Evolutionary conservation across 2,888 invertebrate species (phyloP).

Genomic region (Spialia ferax): DNA sequence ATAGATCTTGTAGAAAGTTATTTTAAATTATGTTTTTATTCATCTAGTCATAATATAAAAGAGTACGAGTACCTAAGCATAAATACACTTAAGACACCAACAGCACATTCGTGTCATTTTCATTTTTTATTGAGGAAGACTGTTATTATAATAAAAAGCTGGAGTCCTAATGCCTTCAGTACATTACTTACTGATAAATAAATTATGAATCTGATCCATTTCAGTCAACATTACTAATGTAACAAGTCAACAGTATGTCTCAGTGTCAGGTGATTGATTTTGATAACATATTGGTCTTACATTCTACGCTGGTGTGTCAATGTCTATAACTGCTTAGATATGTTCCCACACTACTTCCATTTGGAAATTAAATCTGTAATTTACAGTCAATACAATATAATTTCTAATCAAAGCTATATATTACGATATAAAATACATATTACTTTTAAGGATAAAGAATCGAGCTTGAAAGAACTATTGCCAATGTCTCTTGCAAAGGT

Average conservation of each 20-base stretch:
- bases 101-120: background rate
- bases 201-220: constrained; percentile 30
- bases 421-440: background rate
- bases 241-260: constrained; percentile 25
- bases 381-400: background rate
- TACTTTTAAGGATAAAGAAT: background rate
- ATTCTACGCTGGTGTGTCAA: constrained; percentile 29
- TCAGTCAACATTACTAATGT: constrained; percentile 24
- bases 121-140: background rate
- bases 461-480: background rate
- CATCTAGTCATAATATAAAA: background rate
- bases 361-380: background rate
- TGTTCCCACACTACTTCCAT: constrained; percentile 20
- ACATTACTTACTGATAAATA: constrained; percentile 26
- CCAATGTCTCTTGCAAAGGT: background rate
- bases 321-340: background rate
- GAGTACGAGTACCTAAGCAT: background rate
- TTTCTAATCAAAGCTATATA: constrained; percentile 2
- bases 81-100: background rate
- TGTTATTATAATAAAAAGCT: background rate
- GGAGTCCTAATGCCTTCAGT: background rate
- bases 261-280: constrained; percentile 16
- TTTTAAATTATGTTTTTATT: too few relatives aligned
- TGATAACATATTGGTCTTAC: constrained; percentile 28
- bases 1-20: too few relatives aligned